These are phyloP conservation scores for Tipula confusa DNA, from an alignment of 2,888 invertebrate species.

Conservation along the genomic window DNA sequence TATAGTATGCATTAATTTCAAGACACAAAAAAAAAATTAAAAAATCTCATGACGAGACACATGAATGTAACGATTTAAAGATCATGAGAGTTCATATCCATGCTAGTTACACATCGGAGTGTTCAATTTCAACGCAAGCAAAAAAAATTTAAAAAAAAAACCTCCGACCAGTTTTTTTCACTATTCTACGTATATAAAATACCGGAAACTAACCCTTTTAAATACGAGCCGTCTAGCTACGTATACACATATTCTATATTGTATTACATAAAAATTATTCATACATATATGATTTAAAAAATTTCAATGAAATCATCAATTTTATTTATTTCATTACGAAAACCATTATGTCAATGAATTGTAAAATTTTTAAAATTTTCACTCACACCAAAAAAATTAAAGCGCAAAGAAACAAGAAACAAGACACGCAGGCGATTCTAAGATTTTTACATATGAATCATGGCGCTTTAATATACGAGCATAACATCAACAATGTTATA, in stretches of 20 bases:
- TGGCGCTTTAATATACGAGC: neutral
- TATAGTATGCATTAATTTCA: neutral
- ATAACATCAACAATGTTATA: neutral
- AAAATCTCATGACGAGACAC: neutral
- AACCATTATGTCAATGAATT: neutral
- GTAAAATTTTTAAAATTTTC: neutral
- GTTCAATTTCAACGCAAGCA: neutral
- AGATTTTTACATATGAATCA: neutral
- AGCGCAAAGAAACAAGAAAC: neutral
- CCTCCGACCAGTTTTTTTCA: neutral
- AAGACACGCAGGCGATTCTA: neutral
- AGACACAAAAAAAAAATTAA: neutral
- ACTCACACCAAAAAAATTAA: neutral
- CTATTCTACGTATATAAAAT: neutral
- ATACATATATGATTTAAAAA: neutral
- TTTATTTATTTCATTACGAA: neutral
- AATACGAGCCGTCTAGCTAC: neutral
- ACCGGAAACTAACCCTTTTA: neutral
- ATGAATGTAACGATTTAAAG: neutral
- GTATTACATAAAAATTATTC: neutral
- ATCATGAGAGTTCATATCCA: neutral
- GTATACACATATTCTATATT: neutral
- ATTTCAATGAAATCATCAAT: neutral
- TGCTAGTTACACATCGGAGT: neutral
- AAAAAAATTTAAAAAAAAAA: too few relatives aligned